phyloP scores from a whole-genome alignment of 53 echinoderm and acorn worm genomes.

The Luidia sarsii region DNA sequence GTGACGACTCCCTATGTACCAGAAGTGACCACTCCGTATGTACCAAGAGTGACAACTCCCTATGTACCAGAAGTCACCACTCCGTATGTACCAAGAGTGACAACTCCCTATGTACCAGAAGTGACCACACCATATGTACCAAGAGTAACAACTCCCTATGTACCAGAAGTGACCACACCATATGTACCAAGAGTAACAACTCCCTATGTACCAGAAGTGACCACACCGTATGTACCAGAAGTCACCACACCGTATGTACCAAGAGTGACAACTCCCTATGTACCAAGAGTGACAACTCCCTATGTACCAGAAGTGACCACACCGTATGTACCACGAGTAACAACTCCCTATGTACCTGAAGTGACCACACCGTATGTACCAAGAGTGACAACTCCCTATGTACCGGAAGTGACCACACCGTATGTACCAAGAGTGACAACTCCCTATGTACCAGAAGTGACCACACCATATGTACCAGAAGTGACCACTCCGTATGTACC shows the following conservation, averaged over 20 bases:
- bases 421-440: conserved; percentile 17
- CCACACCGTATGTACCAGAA: background rate
- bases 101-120: background rate
- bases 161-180: background rate
- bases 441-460: conserved; percentile 3
- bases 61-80: conserved; percentile 11
- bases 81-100: conserved; percentile 7
- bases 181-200: background rate
- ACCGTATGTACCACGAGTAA: background rate
- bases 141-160: background rate
- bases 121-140: background rate
- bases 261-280: conserved; percentile 6
- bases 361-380: background rate
- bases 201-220: too few species aligned
- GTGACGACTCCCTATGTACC: conserved; percentile 10
- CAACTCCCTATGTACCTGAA: background rate
- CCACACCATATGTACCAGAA: background rate
- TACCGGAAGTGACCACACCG: conserved; percentile 11
- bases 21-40: conserved; percentile 10
- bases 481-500: background rate
- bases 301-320: background rate
- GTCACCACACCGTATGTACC: conserved; percentile 21
- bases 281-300: background rate
- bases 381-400: background rate
- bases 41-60: conserved; percentile 12